Percentiles rank a stretch among this genome's conserved stretches.
phyloP scores from a whole-genome alignment of 2,113 vertebrate genomes.

The Natator depressus region DNA sequence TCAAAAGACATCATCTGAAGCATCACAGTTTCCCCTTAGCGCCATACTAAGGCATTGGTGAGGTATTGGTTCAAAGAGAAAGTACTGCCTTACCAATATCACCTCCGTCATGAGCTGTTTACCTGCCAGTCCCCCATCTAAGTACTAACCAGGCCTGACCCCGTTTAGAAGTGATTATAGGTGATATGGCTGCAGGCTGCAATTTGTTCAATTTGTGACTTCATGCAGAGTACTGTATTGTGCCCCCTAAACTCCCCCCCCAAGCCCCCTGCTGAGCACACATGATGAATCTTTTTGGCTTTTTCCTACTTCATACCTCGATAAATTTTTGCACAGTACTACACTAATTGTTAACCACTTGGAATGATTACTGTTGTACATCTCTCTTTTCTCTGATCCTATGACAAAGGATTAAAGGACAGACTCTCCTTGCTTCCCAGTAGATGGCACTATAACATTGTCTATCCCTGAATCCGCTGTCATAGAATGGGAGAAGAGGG shows the following conservation, averaged over 20 bases:
- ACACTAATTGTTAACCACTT: background rate
- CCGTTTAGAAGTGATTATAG: background rate
- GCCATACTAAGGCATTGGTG: background rate
- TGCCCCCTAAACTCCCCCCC: too few species aligned
- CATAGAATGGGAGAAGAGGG: background rate
- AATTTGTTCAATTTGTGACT: background rate
- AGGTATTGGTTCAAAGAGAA: background rate
- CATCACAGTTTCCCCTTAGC: background rate
- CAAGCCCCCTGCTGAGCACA: rapidly evolving
- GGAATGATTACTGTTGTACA: background rate
- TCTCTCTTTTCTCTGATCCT: background rate
- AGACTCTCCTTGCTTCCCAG: background rate
- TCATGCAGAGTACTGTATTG: background rate
- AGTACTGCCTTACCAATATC: background rate
- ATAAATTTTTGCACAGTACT: background rate
- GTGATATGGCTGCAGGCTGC: background rate
- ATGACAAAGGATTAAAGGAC: background rate
- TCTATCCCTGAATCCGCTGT: background rate
- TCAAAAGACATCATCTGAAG: background rate
- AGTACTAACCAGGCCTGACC: background rate
- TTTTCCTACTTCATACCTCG: background rate
- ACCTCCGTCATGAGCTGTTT: background rate
- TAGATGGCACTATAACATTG: conserved; percentile 48
- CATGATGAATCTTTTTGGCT: background rate
- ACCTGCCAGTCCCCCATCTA: background rate